Evolutionary conservation across 2,888 invertebrate species (phyloP).

Genomic region (Galerucella pusilla): DNA sequence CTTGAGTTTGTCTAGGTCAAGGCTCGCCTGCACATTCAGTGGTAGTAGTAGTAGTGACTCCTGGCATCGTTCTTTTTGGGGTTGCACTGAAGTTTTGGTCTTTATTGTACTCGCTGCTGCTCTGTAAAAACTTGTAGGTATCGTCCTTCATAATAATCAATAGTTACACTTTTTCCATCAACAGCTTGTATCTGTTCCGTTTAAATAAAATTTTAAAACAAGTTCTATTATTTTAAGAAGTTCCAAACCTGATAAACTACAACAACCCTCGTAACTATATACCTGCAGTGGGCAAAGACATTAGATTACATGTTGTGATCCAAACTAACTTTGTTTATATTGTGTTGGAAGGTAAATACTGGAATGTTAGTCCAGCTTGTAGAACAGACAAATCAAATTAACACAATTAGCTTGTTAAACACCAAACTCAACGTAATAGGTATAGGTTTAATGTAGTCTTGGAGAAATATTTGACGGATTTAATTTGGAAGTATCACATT

Average conservation of each 20-base stretch:
- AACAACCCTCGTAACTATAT: background rate
- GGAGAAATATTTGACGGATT: background rate
- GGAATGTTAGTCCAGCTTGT: background rate
- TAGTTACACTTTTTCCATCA: too few species aligned
- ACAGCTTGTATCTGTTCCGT: too few species aligned
- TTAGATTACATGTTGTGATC: background rate
- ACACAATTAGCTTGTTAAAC: background rate
- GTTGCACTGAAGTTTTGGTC: too few species aligned
- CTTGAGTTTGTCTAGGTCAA: too few species aligned
- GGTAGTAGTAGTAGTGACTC: too few species aligned
- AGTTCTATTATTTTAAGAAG: too few species aligned
- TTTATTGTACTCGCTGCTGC: too few species aligned
- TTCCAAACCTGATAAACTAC: background rate
- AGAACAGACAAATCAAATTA: background rate
- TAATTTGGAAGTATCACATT: background rate
- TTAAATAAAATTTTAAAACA: too few species aligned
- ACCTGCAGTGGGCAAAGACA: background rate
- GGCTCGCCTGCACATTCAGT: too few species aligned
- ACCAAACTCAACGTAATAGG: background rate
- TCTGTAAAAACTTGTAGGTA: too few species aligned
- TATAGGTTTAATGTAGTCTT: background rate
- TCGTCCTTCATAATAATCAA: too few species aligned
- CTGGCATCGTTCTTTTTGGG: too few species aligned
- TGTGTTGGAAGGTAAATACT: background rate
- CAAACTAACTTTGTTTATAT: background rate